These are phyloP conservation scores for Leucoma salicis DNA, from an alignment of 2,888 invertebrate genomes.

Conservation along the genomic window DNA sequence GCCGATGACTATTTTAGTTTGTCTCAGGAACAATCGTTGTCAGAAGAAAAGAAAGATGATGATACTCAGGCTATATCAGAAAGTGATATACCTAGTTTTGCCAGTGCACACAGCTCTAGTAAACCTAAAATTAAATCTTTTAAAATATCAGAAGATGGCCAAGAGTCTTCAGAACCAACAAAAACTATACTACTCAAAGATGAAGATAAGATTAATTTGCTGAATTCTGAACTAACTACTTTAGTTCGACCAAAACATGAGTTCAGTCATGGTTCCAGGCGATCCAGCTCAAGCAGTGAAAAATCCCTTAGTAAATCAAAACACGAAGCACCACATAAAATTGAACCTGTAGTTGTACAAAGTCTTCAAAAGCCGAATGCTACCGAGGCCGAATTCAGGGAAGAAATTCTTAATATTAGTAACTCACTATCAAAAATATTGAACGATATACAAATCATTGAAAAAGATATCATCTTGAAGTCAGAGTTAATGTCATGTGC, in stretches of 20 bases:
- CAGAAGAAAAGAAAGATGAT: slow-evolving; percentile 82
- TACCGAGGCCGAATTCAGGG: slow-evolving; percentile 49
- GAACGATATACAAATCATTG: slow-evolving; percentile 83
- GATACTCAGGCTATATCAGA: slow-evolving; percentile 82
- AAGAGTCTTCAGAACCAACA: slow-evolving; percentile 54
- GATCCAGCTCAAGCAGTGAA: slow-evolving; percentile 72
- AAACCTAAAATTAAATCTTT: slow-evolving; percentile 64
- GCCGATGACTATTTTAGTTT: slow-evolving; percentile 85
- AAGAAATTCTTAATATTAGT: slow-evolving; percentile 45
- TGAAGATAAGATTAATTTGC: slow-evolving; percentile 39
- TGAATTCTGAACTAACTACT: slow-evolving; percentile 30
- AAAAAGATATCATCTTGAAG: slow-evolving; percentile 84
- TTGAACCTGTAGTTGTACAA: slow-evolving; percentile 11
- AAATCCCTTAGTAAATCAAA: slow-evolving; percentile 64
- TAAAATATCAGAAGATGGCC: slow-evolving; percentile 58
- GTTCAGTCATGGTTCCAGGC: slow-evolving; percentile 68
- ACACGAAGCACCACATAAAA: slow-evolving; percentile 48
- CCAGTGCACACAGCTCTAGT: slow-evolving; percentile 84
- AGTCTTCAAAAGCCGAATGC: slow-evolving; percentile 33
- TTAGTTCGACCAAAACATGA: slow-evolving; percentile 49
- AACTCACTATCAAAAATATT: slow-evolving; percentile 68
- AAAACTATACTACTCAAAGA: slow-evolving; percentile 59
- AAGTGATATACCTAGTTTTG: slow-evolving; percentile 85
- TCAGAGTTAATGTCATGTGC: slow-evolving; percentile 86
- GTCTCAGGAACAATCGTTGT: slow-evolving; percentile 82